phyloP scores from a whole-genome alignment of 2,797 vertebrate genomes.

The Peromyscus attwateri region DNA sequence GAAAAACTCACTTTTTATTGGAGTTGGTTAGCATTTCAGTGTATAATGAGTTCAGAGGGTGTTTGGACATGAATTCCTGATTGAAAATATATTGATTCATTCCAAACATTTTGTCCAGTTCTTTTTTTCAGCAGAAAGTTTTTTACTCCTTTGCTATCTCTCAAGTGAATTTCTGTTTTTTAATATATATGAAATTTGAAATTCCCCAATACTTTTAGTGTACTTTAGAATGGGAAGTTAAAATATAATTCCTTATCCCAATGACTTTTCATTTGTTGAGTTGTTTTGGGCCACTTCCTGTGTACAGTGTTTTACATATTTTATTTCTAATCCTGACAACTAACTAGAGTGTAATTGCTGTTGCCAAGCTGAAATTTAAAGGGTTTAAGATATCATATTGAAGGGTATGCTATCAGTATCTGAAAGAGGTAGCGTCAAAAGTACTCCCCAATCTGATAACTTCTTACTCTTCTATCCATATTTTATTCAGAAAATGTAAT shows the following conservation, averaged over 20 bases:
- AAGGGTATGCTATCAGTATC: slow-evolving; percentile 27
- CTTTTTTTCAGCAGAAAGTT: slow-evolving; percentile 49
- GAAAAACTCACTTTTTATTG: slow-evolving; percentile 41
- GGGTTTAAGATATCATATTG: slow-evolving; percentile 50
- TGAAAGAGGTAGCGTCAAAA: slow-evolving; percentile 22
- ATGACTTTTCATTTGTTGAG: slow-evolving; percentile 42
- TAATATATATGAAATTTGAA: slow-evolving; percentile 64
- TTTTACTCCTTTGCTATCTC: slow-evolving; percentile 35
- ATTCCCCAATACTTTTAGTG: slow-evolving; percentile 32
- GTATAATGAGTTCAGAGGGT: background rate
- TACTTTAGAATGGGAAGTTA: slow-evolving; percentile 13
- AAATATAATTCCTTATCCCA: slow-evolving; percentile 38
- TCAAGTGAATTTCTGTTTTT: slow-evolving; percentile 39
- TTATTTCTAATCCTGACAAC: slow-evolving; percentile 54
- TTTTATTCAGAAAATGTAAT: slow-evolving; percentile 51
- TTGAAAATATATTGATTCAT: slow-evolving; percentile 16
- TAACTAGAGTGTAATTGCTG: slow-evolving; percentile 50
- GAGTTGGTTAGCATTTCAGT: slow-evolving; percentile 37
- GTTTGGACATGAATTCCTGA: slow-evolving; percentile 28
- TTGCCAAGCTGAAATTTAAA: slow-evolving; percentile 51
- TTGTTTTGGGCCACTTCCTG: background rate
- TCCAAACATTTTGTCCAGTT: slow-evolving; percentile 45
- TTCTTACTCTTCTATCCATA: slow-evolving; percentile 30
- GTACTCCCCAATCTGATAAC: slow-evolving; percentile 21
- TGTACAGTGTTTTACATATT: slow-evolving; percentile 22